Conservation (phyloP, 2,888 invertebrate genomes). For the Neocrepidodera transversa region DNA sequence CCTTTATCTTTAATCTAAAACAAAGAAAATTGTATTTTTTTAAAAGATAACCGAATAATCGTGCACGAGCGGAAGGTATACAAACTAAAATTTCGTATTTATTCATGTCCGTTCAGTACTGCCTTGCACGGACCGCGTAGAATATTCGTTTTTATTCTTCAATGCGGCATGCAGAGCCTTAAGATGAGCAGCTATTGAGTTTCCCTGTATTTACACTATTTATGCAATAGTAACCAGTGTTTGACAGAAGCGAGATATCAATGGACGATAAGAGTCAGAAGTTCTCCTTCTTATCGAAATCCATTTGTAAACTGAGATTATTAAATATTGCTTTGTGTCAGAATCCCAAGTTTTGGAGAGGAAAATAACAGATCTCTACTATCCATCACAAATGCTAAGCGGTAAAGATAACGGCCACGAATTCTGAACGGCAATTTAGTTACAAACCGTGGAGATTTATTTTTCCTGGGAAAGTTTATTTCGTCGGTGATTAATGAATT, state of each 20-base stretch:
- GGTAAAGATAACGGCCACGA: conserved; percentile 37
- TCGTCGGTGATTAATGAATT: conserved; percentile 23
- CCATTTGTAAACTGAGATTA: conserved; percentile 51
- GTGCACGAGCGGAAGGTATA: no score
- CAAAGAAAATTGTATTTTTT: no score
- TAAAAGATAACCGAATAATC: no score
- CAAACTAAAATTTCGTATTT: no score
- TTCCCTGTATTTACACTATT: no score
- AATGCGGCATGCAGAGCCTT: no score
- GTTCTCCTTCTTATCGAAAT: conserved; percentile 47
- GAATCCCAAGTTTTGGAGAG: conserved; percentile 43
- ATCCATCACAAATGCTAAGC: conserved; percentile 44
- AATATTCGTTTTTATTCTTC: no score
- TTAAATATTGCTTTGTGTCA: conserved; percentile 51
- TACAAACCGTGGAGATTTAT: conserved; percentile 34
- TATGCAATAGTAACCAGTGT: background rate
- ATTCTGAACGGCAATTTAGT: conserved; percentile 36
- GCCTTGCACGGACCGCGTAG: no score
- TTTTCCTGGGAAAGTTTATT: conserved; percentile 28
- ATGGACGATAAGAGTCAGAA: conserved; percentile 47
- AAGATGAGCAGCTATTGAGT: no score
- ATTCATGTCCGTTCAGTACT: no score
- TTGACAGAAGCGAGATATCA: conserved; percentile 44
- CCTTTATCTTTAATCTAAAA: no score
- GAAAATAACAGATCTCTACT: conserved; percentile 43